phyloP scores from a whole-genome alignment of 2,888 invertebrate genomes.

The Hoplodrina blanda region DNA sequence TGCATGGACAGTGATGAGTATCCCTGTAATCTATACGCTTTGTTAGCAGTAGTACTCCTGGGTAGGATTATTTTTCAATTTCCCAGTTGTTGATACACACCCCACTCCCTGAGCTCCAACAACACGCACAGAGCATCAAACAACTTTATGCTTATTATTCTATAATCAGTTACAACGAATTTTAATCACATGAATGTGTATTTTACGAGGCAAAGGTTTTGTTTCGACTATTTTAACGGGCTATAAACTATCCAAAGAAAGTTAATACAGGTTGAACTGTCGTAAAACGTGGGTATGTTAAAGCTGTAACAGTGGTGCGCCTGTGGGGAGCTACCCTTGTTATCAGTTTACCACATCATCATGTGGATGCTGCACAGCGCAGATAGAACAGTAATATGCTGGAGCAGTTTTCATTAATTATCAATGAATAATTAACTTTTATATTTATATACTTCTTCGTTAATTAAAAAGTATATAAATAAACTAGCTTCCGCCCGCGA shows the following conservation, averaged over 20 bases:
- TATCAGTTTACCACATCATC: conserved; percentile 23
- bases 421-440: too few relatives aligned
- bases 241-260: conserved; percentile 48
- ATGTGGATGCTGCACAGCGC: background rate
- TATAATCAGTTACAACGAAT: conserved; percentile 25
- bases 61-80: background rate
- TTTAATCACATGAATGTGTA: conserved; percentile 42
- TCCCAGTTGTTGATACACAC: background rate
- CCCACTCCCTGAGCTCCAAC: background rate
- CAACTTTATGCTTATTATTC: background rate
- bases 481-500: too few relatives aligned
- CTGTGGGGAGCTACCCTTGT: conserved; percentile 16
- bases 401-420: background rate
- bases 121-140: background rate
- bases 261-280: conserved; percentile 49
- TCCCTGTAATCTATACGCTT: background rate
- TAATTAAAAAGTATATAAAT: too few relatives aligned
- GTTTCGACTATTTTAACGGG: conserved; percentile 53
- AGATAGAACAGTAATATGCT: background rate
- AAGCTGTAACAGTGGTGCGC: background rate
- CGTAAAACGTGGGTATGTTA: conserved; percentile 30
- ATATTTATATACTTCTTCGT: too few relatives aligned
- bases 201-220: conserved; percentile 58
- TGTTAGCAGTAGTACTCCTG: background rate
- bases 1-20: too few relatives aligned